These are phyloP conservation scores for Characodon lateralis DNA, from an alignment of 2,797 vertebrate species.

Conservation along the genomic window DNA sequence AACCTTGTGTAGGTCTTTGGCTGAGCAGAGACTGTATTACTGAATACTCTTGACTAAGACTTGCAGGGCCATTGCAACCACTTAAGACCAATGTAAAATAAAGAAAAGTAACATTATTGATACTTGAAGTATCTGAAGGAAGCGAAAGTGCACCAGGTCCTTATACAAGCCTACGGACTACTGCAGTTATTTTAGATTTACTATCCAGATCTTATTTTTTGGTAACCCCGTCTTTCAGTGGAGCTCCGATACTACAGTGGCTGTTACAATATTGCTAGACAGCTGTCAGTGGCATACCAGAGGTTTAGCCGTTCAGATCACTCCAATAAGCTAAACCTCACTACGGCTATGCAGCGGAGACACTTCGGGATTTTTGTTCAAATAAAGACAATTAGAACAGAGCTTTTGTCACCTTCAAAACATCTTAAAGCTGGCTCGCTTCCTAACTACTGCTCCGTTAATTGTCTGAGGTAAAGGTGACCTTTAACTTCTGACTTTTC, in stretches of 20 bases:
- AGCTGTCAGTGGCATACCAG: slow-evolving; percentile 59
- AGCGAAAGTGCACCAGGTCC: slow-evolving; percentile 73
- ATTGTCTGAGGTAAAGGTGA: slow-evolving; percentile 44
- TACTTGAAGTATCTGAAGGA: slow-evolving; percentile 64
- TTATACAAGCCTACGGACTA: slow-evolving; percentile 79
- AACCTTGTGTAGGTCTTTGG: slow-evolving; percentile 74
- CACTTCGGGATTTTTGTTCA: slow-evolving; percentile 40
- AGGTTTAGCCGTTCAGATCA: slow-evolving; percentile 59
- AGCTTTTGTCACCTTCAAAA: slow-evolving; percentile 44
- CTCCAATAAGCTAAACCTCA: slow-evolving; percentile 69
- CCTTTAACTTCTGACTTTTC: slow-evolving; percentile 58
- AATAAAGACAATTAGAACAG: slow-evolving; percentile 43
- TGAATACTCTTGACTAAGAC: slow-evolving; percentile 71
- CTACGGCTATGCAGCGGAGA: slow-evolving; percentile 70
- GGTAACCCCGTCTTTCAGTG: slow-evolving; percentile 60
- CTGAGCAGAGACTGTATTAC: slow-evolving; percentile 69
- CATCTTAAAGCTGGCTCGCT: slow-evolving; percentile 51
- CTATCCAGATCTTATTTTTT: slow-evolving; percentile 61
- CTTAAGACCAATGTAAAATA: slow-evolving; percentile 56
- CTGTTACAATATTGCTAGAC: slow-evolving; percentile 38
- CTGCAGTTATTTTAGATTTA: slow-evolving; percentile 61
- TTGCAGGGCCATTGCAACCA: slow-evolving; percentile 69
- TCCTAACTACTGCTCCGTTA: slow-evolving; percentile 48
- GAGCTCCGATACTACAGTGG: slow-evolving; percentile 43
- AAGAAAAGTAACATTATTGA: slow-evolving; percentile 55